Percentiles rank a stretch among this genome's conserved stretches.
Conservation (phyloP, 1,140 invertebrate genomes). For the Drosophila punjabiensis region DNA sequence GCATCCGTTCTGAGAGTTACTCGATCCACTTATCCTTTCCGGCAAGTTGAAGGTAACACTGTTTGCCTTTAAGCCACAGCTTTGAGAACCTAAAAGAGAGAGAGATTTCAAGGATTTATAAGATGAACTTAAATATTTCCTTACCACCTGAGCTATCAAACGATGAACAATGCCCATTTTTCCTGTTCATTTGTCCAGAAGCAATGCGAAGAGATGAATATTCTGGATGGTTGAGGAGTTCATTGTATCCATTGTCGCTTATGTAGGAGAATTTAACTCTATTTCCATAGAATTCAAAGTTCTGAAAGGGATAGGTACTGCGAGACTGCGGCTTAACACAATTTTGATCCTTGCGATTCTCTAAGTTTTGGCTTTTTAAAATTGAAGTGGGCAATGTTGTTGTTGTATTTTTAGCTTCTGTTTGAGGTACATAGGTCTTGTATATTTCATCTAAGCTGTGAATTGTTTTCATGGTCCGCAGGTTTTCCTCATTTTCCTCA, state of each 20-base stretch:
- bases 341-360: neutral
- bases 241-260: neutral
- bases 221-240: neutral
- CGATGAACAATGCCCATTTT: neutral
- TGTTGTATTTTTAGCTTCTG: neutral
- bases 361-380: neutral
- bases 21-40: neutral
- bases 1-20: neutral
- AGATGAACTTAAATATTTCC: neutral
- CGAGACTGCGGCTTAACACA: neutral
- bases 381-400: neutral
- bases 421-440: slow-evolving; percentile 25
- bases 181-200: slow-evolving; percentile 12
- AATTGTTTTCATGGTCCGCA: slow-evolving; percentile 14
- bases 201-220: neutral
- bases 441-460: slow-evolving; percentile 32
- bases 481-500: slow-evolving; percentile 11
- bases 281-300: too few species aligned
- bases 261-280: neutral
- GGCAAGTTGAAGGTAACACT: neutral
- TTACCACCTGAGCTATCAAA: neutral
- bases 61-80: neutral
- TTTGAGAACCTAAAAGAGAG: neutral
- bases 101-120: neutral
- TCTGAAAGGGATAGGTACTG: neutral